Evolutionary conservation across 2,888 invertebrate species (phyloP).

Genomic region (Nudaria mundana): DNA sequence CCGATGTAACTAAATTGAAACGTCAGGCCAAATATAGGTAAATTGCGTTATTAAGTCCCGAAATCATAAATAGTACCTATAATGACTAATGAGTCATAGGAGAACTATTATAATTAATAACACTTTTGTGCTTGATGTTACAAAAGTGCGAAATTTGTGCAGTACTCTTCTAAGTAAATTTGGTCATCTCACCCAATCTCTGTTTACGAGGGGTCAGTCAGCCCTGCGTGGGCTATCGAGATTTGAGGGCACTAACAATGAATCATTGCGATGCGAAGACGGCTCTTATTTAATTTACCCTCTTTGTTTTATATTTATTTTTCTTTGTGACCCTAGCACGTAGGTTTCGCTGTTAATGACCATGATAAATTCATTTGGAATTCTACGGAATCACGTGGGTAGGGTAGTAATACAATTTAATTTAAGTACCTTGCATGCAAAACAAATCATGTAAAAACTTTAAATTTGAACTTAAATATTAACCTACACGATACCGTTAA

Average conservation of each 20-base stretch:
- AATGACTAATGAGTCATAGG: too few species aligned
- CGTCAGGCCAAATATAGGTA: too few species aligned
- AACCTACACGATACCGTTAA: neutral
- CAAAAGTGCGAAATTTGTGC: slow-evolving; percentile 54
- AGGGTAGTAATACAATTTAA: too few species aligned
- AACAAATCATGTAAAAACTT: too few species aligned
- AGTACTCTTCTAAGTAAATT: slow-evolving; percentile 76
- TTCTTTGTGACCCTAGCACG: slow-evolving; percentile 27
- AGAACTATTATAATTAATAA: neutral
- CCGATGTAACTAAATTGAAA: too few species aligned
- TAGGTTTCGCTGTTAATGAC: slow-evolving; percentile 6
- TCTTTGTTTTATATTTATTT: slow-evolving; percentile 43
- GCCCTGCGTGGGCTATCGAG: slow-evolving; percentile 66
- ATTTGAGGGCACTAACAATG: slow-evolving; percentile 71
- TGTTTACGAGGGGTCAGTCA: slow-evolving; percentile 68
- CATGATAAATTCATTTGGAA: slow-evolving; percentile 7
- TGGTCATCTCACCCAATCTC: slow-evolving; percentile 75
- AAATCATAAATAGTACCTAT: too few species aligned
- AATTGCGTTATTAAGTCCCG: too few species aligned
- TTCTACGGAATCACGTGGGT: slow-evolving; percentile 18
- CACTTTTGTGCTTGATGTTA: slow-evolving; percentile 37
- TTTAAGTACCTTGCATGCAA: too few species aligned
- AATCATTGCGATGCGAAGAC: slow-evolving; percentile 57
- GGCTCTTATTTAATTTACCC: slow-evolving; percentile 66
- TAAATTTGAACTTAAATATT: too few species aligned